These are phyloP conservation scores for Eulacestoma nigropectus DNA, from an alignment of 2,113 vertebrate species.

Conservation along the genomic window DNA sequence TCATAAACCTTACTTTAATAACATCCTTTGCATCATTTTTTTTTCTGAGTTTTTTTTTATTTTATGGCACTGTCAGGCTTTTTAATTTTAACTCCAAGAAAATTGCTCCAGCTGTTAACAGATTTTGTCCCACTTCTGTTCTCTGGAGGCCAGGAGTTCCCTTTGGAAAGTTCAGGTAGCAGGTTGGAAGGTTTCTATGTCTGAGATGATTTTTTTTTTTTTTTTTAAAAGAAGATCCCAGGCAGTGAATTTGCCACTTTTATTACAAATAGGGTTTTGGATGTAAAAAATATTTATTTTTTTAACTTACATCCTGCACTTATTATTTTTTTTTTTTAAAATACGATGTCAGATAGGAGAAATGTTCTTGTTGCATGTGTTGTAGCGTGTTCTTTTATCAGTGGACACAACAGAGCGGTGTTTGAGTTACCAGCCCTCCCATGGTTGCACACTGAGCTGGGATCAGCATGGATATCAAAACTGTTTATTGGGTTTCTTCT, in stretches of 20 bases:
- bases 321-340: not conserved
- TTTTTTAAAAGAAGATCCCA: not conserved
- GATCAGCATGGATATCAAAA: not conserved
- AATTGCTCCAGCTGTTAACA: constrained; percentile 8
- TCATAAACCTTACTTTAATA: constrained; percentile 54
- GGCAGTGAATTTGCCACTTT: not conserved
- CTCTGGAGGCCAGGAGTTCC: not conserved
- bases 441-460: not conserved
- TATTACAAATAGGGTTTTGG: not conserved
- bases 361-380: not conserved
- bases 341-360: not conserved
- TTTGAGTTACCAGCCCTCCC: not conserved
- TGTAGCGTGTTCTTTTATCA: not conserved
- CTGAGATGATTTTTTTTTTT: not conserved
- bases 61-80: constrained; percentile 44
- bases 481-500: not conserved
- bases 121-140: not conserved
- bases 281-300: not conserved
- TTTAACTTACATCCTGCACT: not conserved
- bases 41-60: constrained; percentile 36
- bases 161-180: not conserved
- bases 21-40: not conserved
- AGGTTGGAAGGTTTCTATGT: not conserved
- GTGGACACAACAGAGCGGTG: not conserved
- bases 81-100: constrained; percentile 55